phyloP scores from a whole-genome alignment of 2,888 invertebrate genomes.

The Melinopterus prodromus region DNA sequence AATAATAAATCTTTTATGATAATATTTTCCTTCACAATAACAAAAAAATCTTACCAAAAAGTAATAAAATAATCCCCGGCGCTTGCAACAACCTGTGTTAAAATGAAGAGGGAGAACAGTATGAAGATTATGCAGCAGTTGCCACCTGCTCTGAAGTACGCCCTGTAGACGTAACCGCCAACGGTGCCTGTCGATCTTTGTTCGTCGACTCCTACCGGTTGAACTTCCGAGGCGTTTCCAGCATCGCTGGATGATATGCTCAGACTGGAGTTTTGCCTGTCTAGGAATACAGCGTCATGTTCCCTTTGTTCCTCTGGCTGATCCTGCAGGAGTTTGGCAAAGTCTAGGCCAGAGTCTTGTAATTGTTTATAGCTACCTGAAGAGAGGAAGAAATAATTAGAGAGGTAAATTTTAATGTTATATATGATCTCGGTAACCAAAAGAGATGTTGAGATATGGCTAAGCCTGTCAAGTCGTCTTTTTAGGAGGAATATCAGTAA shows the following conservation, averaged over 20 bases:
- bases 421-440: too few relatives aligned
- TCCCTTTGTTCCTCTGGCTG: conserved; percentile 51
- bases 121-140: conserved; percentile 70
- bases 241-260: conserved; percentile 60
- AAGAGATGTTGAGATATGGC: too few relatives aligned
- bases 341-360: conserved; percentile 77
- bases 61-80: conserved; percentile 84
- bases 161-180: conserved; percentile 66
- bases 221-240: conserved; percentile 52
- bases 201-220: conserved; percentile 64
- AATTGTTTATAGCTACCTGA: conserved; percentile 72
- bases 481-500: neutral
- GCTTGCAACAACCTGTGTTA: conserved; percentile 79
- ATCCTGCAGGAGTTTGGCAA: conserved; percentile 74
- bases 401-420: neutral
- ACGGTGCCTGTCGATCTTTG: conserved; percentile 69
- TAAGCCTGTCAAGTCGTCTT: too few relatives aligned
- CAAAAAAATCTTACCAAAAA: conserved; percentile 68
- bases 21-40: neutral
- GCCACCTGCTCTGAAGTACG: conserved; percentile 80
- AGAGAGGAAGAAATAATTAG: neutral
- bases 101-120: conserved; percentile 70
- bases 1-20: neutral
- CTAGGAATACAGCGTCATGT: conserved; percentile 35
- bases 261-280: conserved; percentile 66